Conservation (phyloP, 2,113 vertebrate genomes). For the Gopherus flavomarginatus region DNA sequence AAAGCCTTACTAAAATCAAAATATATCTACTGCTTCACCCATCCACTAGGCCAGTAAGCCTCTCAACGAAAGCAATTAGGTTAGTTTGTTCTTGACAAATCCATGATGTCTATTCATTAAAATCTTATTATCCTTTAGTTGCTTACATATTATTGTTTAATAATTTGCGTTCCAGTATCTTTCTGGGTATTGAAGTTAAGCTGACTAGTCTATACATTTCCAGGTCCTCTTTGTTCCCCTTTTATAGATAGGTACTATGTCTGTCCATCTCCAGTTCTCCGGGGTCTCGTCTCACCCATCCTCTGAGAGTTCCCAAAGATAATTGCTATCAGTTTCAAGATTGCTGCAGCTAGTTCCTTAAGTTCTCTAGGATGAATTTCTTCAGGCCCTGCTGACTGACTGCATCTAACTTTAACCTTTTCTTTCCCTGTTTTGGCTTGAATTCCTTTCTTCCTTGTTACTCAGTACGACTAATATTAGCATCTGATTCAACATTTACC, state of each 20-base stretch:
- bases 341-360: background rate
- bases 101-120: background rate
- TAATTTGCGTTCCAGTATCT: background rate
- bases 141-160: background rate
- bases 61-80: background rate
- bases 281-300: background rate
- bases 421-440: background rate
- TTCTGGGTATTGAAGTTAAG: background rate
- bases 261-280: background rate
- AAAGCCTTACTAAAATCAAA: too few relatives aligned
- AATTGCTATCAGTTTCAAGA: background rate
- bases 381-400: too few relatives aligned
- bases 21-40: background rate
- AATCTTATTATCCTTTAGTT: background rate
- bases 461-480: too few relatives aligned
- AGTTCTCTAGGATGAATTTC: background rate
- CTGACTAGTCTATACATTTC: background rate
- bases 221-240: background rate
- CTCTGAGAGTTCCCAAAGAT: background rate
- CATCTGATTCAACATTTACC: background rate
- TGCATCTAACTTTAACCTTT: background rate
- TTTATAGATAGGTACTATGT: background rate
- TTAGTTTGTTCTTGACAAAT: background rate
- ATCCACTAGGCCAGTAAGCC: background rate
- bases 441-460: background rate